Base-by-base conservation (phyloP, 1,140 invertebrate genomes). In the Aphidius ervi region DNA sequence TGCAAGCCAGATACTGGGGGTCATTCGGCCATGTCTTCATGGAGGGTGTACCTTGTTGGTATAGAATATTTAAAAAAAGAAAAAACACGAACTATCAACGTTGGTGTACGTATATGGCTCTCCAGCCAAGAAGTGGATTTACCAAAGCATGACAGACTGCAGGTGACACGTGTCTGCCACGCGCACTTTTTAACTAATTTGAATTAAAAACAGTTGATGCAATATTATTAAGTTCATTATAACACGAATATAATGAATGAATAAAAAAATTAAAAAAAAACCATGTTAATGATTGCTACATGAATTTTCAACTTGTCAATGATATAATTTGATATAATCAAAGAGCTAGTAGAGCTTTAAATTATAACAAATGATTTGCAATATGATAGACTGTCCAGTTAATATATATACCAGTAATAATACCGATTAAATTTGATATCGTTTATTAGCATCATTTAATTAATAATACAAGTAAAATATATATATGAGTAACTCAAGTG, bases 141-240 rank as follows among this genome's bases (percentile, higher is more conserved):
- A 70, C 65, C 68, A 67, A 70, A 75, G 63, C 77, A 68, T 77
- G 68, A 76, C 75, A 72, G 75, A 79, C 75, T 31, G 23, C 23
- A 78, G 76, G 76, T 78, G 76, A 77, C 76, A 78, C 77, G 77
- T 74, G 76, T 64, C 68, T 56, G 70, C 65, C 70, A 75, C 72
- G 71, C 70, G 68, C 65, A 61, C 56, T 37, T 67, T 65, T 58
- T 58, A 59, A 56, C 64, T 57, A 31, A 49, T 50, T 59, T 63
- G 41, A 57, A 45, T 60, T 56, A 49, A 56, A 65, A 65, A n/a
- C 20, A n/a, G n/a, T 23, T 41, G 31, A 53, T 61, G 52, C 62
- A 49, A 37, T 53, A 59, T 53, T 47, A 49, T 31, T 31, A 31
- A 31, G 4, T 31, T 31, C 4, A 31, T 31, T 31, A 31, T 31